Evolutionary conservation across 2,113 vertebrate species (phyloP), one percentile per base, ranked within the genome.

Genomic region (Antechinus flavipes): DNA sequence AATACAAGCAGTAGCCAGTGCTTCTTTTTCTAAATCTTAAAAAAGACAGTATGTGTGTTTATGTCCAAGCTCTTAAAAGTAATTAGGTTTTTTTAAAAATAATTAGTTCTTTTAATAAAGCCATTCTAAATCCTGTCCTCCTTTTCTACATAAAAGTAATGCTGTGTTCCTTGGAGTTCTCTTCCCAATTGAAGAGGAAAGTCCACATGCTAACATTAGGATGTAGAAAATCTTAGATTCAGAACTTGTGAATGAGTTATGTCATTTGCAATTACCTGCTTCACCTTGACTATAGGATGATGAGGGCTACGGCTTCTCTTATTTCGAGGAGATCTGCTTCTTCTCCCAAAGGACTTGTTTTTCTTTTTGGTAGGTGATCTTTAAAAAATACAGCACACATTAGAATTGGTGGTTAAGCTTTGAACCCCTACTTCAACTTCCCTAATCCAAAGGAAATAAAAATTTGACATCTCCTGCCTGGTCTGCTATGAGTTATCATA

Each of bases 251-350:
- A 52, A 22, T 35, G 52, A 91, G 91, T 90, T 50, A 54, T n/a
- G 47, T 55, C 89, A 55, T 50, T 3, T 46, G 10, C 27, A 91
- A 92, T 99, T 95, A 99, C 99, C 99, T 99, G 99, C 98, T 99
- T 99, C 95, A 99, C 97, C 97, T 98, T 99, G 96, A 98, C 97
- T 5, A 98, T 95, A 9, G 97, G 91, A 23, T 98, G 98, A 27
- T 98, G 98, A 8, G 99, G 99, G 95, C 99, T 99, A 55, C 99
- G 98, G 96, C 99, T 99, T 94, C 99, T 99, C 91, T 98, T 98
- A 96, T 97, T 98, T 90, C 99, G 98, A 30, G 99, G 99, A 9
- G 99, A 99, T 93, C 99, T 98, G 98, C 99, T 99, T 96, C 99
- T 97, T 96, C 98, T 97, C 35, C 97, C 97, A 1, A 99, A 98